A percentile compares a stretch with the other conserved stretches of the same genome.
Conservation (phyloP, 2,888 invertebrate species). For the Parascotia fuliginaria region DNA sequence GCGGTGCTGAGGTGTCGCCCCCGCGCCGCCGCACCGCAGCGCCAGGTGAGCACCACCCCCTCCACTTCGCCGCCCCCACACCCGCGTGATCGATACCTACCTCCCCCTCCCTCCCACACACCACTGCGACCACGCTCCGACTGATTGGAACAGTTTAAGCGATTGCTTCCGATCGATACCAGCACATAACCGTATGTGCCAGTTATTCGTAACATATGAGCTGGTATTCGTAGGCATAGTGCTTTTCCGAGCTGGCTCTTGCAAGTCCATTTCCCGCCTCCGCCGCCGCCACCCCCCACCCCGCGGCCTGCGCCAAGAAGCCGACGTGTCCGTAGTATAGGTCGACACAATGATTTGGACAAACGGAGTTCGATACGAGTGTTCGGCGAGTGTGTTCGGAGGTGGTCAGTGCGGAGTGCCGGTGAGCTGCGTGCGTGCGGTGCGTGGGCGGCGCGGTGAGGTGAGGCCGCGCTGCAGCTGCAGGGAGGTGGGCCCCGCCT, state of each 20-base stretch:
- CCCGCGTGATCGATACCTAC: conserved; percentile 31
- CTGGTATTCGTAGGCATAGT: too few species aligned
- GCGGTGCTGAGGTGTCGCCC: conserved; percentile 62
- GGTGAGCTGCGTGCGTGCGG: conserved; percentile 17
- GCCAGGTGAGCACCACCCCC: conserved; percentile 36
- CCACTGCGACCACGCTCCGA: not conserved
- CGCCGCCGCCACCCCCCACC: conserved; percentile 6
- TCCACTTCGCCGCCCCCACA: conserved; percentile 15
- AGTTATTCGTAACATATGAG: too few species aligned
- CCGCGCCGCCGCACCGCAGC: conserved; percentile 41
- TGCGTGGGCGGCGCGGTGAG: conserved; percentile 5
- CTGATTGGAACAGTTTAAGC: conserved; percentile 3
- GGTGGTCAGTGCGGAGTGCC: too few species aligned
- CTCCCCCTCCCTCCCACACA: too few species aligned
- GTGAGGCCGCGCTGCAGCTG: conserved; percentile 24
- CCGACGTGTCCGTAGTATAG: conserved; percentile 2
- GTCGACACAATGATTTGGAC: conserved; percentile 11
- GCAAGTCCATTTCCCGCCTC: too few species aligned
- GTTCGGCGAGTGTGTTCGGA: too few species aligned
- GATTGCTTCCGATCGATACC: conserved; percentile 9
- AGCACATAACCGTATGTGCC: not conserved
- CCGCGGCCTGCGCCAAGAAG: conserved; percentile 6
- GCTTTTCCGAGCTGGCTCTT: too few species aligned
- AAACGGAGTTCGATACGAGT: too few species aligned
- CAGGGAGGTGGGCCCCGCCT: conserved; percentile 27